Conservation (phyloP, 1,140 invertebrate species). For the Phortica variegata region DNA sequence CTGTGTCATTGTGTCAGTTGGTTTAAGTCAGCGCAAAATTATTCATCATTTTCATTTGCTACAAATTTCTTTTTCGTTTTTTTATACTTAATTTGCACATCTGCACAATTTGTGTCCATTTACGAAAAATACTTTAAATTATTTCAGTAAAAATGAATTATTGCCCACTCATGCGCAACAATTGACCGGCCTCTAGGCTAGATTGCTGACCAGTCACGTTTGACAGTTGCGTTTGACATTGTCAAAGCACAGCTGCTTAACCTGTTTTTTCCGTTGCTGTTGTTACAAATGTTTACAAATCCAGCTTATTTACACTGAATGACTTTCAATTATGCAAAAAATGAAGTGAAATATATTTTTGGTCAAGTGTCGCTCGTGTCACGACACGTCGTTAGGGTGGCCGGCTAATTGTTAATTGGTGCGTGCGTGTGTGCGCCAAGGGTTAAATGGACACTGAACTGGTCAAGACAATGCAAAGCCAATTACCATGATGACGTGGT, state of each 20-base stretch:
- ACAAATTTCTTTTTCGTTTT: no score
- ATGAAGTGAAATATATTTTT: slow-evolving; percentile 11
- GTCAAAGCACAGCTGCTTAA: slow-evolving; percentile 39
- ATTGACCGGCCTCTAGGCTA: slow-evolving; percentile 24
- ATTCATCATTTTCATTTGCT: no score
- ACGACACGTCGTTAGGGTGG: slow-evolving; percentile 18
- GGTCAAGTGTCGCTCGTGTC: slow-evolving; percentile 22
- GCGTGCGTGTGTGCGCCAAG: slow-evolving; percentile 20
- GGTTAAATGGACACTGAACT: slow-evolving; percentile 19
- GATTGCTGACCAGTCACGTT: slow-evolving; percentile 15
- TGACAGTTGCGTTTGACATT: slow-evolving; percentile 40
- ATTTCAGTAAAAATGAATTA: neutral
- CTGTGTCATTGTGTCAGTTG: no score
- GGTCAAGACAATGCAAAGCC: neutral
- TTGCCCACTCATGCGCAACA: slow-evolving; percentile 33
- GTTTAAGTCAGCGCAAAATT: no score
- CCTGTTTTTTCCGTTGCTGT: slow-evolving; percentile 31
- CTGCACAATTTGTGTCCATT: slow-evolving; percentile 42
- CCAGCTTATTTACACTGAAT: slow-evolving; percentile 30
- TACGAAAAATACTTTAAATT: slow-evolving; percentile 18
- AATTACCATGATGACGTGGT: slow-evolving; percentile 8
- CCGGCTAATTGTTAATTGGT: slow-evolving; percentile 38
- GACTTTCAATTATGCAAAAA: slow-evolving; percentile 42
- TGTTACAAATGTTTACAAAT: slow-evolving; percentile 27
- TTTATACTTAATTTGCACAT: no score